These are phyloP conservation scores for Phortica okadai DNA, from an alignment of 2,888 invertebrate species.

Conservation along the genomic window DNA sequence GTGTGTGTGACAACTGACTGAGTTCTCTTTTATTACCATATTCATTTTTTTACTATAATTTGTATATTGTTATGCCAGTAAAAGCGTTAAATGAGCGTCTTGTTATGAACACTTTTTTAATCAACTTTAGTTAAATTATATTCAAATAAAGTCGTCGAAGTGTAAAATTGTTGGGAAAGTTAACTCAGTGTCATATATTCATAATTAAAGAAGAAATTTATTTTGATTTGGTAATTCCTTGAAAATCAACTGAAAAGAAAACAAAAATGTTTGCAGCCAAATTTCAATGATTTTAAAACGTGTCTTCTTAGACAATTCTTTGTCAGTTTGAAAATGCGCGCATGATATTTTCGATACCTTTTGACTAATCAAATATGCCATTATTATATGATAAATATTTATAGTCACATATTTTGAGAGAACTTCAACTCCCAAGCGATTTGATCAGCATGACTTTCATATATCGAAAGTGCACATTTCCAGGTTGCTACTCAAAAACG, in stretches of 20 bases:
- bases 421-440: not conserved
- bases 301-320: not conserved
- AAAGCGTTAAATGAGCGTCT: slow-evolving; percentile 21
- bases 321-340: not conserved
- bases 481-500: slow-evolving; percentile 2
- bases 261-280: too few relatives aligned
- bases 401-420: not conserved
- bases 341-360: not conserved
- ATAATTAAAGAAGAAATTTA: not conserved
- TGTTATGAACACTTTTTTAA: slow-evolving; percentile 21
- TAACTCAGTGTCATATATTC: slow-evolving; percentile 5
- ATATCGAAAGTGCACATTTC: not conserved
- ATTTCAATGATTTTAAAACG: not conserved
- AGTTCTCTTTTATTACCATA: slow-evolving; percentile 22
- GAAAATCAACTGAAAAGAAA: too few relatives aligned
- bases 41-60: not conserved
- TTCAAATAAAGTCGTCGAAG: slow-evolving; percentile 25
- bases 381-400: slow-evolving; percentile 10
- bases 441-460: slow-evolving; percentile 17
- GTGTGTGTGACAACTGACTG: slow-evolving; percentile 24
- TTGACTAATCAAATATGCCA: not conserved
- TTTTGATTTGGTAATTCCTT: too few relatives aligned
- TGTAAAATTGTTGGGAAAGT: slow-evolving; percentile 12
- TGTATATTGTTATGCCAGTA: slow-evolving; percentile 1
- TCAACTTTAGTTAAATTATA: slow-evolving; percentile 33